phyloP scores from a whole-genome alignment of 2,113 vertebrate species.

The Myiozetetes cayanensis region DNA sequence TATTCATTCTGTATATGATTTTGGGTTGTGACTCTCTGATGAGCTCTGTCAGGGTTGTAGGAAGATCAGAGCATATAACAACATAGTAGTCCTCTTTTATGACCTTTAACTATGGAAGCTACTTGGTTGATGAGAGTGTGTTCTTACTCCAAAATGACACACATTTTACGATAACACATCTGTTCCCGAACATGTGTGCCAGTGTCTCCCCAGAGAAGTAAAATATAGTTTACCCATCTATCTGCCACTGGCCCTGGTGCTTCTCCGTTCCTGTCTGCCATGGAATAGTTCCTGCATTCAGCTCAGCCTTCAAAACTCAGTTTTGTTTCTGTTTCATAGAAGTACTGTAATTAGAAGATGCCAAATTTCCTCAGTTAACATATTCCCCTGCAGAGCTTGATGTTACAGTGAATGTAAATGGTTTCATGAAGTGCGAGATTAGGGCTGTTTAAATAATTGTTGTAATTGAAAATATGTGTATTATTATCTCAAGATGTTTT shows the following conservation, averaged over 20 bases:
- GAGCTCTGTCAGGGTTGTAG: not conserved
- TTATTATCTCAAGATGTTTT: conserved; percentile 55
- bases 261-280: not conserved
- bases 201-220: not conserved
- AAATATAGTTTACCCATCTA: not conserved
- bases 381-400: conserved; percentile 40
- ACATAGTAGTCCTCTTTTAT: not conserved
- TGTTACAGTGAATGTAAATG: conserved; percentile 30
- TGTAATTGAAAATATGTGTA: conserved; percentile 58
- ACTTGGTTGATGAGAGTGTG: not conserved
- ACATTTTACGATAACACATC: not conserved
- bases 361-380: conserved; percentile 9
- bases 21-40: not conserved
- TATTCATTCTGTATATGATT: not conserved
- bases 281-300: not conserved
- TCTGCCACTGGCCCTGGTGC: not conserved
- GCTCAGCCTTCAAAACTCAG: not conserved
- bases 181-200: not conserved
- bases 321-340: conserved; percentile 32
- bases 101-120: not conserved
- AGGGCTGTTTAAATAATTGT: conserved; percentile 60
- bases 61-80: not conserved
- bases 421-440: conserved; percentile 57
- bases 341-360: conserved; percentile 45
- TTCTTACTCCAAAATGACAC: not conserved